Evolutionary conservation across 2,888 invertebrate genomes (phyloP).

Genomic region (Villa cingulata): DNA sequence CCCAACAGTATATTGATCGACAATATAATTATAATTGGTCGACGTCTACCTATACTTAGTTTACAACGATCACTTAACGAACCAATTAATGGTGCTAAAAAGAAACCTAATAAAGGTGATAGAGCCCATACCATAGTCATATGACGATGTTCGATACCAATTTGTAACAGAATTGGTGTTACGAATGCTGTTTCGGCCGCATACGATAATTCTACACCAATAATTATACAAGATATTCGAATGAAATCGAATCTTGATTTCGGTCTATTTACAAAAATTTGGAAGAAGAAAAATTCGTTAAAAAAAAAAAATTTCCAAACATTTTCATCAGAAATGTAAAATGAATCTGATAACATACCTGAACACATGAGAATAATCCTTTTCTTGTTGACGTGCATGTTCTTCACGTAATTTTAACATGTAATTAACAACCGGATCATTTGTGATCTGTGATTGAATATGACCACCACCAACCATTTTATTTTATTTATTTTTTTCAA

Average conservation of each 20-base stretch:
- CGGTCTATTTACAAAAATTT: slow-evolving; percentile 9
- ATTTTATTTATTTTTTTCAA: too few relatives aligned
- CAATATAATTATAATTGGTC: slow-evolving; percentile 46
- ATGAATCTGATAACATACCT: slow-evolving; percentile 14
- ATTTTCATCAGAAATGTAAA: too few relatives aligned
- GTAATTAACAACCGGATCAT: slow-evolving; percentile 32
- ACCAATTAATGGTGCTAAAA: slow-evolving; percentile 38
- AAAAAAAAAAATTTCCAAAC: too few relatives aligned
- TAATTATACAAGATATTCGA: slow-evolving; percentile 30
- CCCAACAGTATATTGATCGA: slow-evolving; percentile 45
- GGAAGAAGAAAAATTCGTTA: background rate
- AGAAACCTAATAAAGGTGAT: slow-evolving; percentile 35
- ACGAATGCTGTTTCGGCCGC: slow-evolving; percentile 55
- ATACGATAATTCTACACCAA: slow-evolving; percentile 51
- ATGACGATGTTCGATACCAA: slow-evolving; percentile 44
- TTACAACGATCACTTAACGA: slow-evolving; percentile 47
- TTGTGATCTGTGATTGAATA: slow-evolving; percentile 17
- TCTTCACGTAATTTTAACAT: slow-evolving; percentile 32
- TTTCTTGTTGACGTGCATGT: slow-evolving; percentile 28
- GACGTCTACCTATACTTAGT: slow-evolving; percentile 39
- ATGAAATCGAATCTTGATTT: slow-evolving; percentile 31
- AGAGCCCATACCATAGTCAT: slow-evolving; percentile 43
- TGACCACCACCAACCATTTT: slow-evolving; percentile 29
- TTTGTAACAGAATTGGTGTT: slow-evolving; percentile 46
- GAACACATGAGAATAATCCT: slow-evolving; percentile 36